Percentiles rank a stretch among this genome's conserved stretches.
Evolutionary conservation across 2,113 vertebrate genomes (phyloP).

Genomic region (Microtus montanus): DNA sequence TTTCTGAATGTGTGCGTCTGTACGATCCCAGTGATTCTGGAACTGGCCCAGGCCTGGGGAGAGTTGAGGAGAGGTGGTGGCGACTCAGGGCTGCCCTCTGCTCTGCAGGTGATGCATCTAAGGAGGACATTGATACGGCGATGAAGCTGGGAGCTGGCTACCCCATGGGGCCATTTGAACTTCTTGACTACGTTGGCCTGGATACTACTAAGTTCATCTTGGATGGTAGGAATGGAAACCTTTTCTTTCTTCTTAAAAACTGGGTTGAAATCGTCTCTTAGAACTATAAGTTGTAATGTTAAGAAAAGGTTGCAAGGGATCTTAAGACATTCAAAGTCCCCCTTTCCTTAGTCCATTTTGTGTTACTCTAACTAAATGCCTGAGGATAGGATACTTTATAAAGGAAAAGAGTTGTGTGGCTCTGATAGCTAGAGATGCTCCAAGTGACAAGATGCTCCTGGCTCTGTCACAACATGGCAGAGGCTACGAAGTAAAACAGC

Average conservation of each 20-base stretch:
- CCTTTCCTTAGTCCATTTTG: neutral
- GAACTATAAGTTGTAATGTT: neutral
- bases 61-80: neutral
- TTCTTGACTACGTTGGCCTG: constrained; percentile 96
- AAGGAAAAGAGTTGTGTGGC: neutral
- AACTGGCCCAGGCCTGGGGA: rapidly evolving
- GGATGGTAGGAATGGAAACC: constrained; percentile 87
- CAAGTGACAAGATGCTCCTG: neutral
- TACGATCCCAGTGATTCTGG: neutral
- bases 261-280: neutral
- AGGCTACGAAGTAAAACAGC: neutral
- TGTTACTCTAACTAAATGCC: neutral
- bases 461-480: neutral
- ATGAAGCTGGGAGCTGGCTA: constrained; percentile 98
- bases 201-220: constrained; percentile 96
- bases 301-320: neutral
- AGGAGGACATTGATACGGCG: constrained; percentile 96
- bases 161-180: constrained; percentile 98
- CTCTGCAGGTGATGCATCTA: constrained; percentile 93
- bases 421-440: neutral
- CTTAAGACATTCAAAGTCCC: neutral
- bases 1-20: neutral
- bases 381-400: neutral
- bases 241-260: neutral
- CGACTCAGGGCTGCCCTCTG: neutral